Base-by-base conservation (phyloP, 2,888 invertebrate species). In the Agonum fuliginosum region DNA sequence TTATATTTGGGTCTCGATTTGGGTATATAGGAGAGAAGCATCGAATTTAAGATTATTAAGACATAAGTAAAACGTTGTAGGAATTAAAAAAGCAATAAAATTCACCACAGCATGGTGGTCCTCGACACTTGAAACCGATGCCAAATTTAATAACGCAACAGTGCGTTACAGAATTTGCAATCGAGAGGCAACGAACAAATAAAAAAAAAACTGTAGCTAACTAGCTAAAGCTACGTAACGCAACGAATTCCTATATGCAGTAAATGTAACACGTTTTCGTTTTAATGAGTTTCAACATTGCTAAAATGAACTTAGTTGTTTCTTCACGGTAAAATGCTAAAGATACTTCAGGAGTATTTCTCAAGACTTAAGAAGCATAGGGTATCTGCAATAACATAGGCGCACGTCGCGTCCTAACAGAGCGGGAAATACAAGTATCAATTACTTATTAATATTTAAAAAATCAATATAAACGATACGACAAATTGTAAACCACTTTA, bases 281-380 rank as follows among this genome's bases (percentile, higher is more conserved):
- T 67, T 67, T 67, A 67, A 67, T 41, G 67, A 67, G 37, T 37
- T 67, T 12, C 67, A 67, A 22, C 22, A 41, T 34, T 67, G 67
- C 41, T 67, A 30, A 67, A 67, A 67, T 67, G 67, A 41, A 67
- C 17, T 19, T 67, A 67, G 37, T 41, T 67, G 41, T 41, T 67
- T 67, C 67, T 67, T 67, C 67, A 67, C 37, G 67, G 67, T 67
- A 41, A 67, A 67, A 67, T 41, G 67, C 41, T 67, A 67, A 67
- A 37, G 37, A 67, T 41, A 67, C 37, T 54, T 19, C 19, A 67
- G 37, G 41, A 67, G 22, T 41, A 22, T 37, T 67, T 67, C 67
- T 41, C 41, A 20, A 67, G 67, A 54, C n/a, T n/a, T n/a, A 54
- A 43, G 43, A 58, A 58, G 58, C 22, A 14, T 4, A 2, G 22